Evolutionary conservation across 2,113 vertebrate species (phyloP).

Genomic region (Sceloporus undulatus): DNA sequence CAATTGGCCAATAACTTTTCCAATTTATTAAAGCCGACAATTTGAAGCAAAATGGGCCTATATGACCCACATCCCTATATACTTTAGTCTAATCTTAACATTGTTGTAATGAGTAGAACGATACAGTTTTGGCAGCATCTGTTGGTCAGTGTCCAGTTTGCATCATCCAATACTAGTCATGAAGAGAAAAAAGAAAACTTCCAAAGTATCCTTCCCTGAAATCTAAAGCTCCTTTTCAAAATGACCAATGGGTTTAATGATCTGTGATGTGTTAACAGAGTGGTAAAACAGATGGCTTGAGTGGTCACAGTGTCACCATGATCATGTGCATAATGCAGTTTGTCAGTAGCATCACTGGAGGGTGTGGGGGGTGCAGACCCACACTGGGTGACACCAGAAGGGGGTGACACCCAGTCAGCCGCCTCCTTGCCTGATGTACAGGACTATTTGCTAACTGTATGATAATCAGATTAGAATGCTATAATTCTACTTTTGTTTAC

Average conservation of each 20-base stretch:
- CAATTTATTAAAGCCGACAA: conserved; percentile 67
- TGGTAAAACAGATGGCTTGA: conserved; percentile 43
- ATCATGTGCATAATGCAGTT: no score
- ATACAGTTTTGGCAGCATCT: conserved; percentile 25
- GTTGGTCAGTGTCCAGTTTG: conserved; percentile 64
- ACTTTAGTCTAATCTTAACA: conserved; percentile 36
- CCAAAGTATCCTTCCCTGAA: conserved; percentile 25
- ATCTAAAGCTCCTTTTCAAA: conserved; percentile 51
- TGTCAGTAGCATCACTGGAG: no score
- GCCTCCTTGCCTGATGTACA: no score
- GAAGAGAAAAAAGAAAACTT: conserved; percentile 34
- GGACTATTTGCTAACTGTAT: no score
- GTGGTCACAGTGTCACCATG: not conserved
- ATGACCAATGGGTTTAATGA: conserved; percentile 60
- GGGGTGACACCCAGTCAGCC: no score
- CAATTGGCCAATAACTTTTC: conserved; percentile 76
- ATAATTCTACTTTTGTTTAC: no score
- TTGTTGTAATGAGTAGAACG: conserved; percentile 39
- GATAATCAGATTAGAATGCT: no score
- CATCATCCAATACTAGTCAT: conserved; percentile 47
- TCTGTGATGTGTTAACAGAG: conserved; percentile 53
- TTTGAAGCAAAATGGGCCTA: conserved; percentile 65
- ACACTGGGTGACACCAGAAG: no score
- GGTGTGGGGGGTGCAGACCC: no score
- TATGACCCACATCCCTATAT: conserved; percentile 1